Evolutionary conservation across 2,888 invertebrate species (phyloP), one percentile per base, ranked within the genome.

Genomic region (Galerucella nymphaeae): DNA sequence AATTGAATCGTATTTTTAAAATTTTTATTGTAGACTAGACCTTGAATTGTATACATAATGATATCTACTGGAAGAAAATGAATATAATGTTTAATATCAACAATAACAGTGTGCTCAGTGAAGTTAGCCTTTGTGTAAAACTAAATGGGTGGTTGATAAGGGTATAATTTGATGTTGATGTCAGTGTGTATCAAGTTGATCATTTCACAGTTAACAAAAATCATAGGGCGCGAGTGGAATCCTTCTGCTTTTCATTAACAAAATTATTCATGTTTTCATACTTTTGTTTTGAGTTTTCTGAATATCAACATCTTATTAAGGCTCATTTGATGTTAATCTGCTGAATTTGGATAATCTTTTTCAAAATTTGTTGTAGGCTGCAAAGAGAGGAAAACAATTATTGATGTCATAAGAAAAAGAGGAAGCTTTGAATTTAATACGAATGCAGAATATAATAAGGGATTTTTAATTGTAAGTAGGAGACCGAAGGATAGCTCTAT

Each of bases 371-470:
- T 66, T 66, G 38, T 55, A 69, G 55, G 69, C 53, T 62, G 41
- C 57, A 67, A 38, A n/a, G 66, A 63, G 23, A 53, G 57, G 9
- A 62, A 67, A 55, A 53, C 68, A 38, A 63, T 72, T 45, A 66
- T 71, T 41, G 67, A 48, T 9, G 13, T 61, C 13, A 66, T 72
- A 68, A 67, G 72, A 58, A 72, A 72, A 55, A 55, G 62, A 63
- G 57, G 72, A 11, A 50, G 59, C 45, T 72, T 72, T 72, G 18
- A 55, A 55, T 72, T 63, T 45, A 71, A 71, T 42, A 71, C 62
- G 16, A 59, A 66, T 55, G 55, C 57, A 66, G 55, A 57, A 13
- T 48, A 45, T 14, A 71, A 50, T 50, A 2, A 50, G 50, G n/a
- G 50, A n/a, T 50, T 50, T 50, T 50, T 50, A 16, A 50, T 50